A percentile compares a stretch with the other conserved stretches of the same genome.
These are phyloP conservation scores for Colletes latitarsis DNA, from an alignment of 1,140 invertebrate genomes.

Conservation along the genomic window DNA sequence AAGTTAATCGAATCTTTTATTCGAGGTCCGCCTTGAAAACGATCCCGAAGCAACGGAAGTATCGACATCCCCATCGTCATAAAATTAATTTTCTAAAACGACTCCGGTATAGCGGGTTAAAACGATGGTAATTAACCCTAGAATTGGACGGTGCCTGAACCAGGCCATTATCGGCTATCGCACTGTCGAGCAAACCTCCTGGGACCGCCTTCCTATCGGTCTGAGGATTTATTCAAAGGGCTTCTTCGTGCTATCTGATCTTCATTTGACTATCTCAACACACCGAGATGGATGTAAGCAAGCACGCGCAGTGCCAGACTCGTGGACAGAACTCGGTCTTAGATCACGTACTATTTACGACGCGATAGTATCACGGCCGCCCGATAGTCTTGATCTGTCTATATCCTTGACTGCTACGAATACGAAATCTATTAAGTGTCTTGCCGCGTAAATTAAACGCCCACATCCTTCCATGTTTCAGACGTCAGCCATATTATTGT, in stretches of 20 bases:
- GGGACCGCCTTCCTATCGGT: conserved; percentile 68
- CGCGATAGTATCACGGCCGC: conserved; percentile 44
- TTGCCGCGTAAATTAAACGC: background rate
- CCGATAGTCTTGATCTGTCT: conserved; percentile 38
- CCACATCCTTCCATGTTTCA: too few relatives aligned
- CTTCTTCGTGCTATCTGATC: conserved; percentile 64
- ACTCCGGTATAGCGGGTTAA: conserved; percentile 62
- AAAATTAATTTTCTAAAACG: conserved; percentile 60
- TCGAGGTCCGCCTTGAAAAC: conserved; percentile 7
- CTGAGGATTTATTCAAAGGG: conserved; percentile 71
- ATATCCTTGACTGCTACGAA: conserved; percentile 19
- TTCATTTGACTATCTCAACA: conserved; percentile 67
- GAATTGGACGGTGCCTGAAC: conserved; percentile 71
- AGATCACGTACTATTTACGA: conserved; percentile 57
- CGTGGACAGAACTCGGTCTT: conserved; percentile 49
- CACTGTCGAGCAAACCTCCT: conserved; percentile 67
- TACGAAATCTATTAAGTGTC: conserved; percentile 17
- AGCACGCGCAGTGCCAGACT: conserved; percentile 55
- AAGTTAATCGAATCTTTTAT: conserved; percentile 27
- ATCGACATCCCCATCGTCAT: conserved; percentile 45
- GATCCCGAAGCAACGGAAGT: background rate
- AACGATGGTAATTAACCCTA: conserved; percentile 73
- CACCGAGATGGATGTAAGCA: conserved; percentile 65
- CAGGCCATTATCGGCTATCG: conserved; percentile 74
- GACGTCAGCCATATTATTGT: too few relatives aligned